A percentile compares a stretch with the other conserved stretches of the same genome.
Evolutionary conservation across 2,113 vertebrate species (phyloP).

Genomic region (Labeo catla): DNA sequence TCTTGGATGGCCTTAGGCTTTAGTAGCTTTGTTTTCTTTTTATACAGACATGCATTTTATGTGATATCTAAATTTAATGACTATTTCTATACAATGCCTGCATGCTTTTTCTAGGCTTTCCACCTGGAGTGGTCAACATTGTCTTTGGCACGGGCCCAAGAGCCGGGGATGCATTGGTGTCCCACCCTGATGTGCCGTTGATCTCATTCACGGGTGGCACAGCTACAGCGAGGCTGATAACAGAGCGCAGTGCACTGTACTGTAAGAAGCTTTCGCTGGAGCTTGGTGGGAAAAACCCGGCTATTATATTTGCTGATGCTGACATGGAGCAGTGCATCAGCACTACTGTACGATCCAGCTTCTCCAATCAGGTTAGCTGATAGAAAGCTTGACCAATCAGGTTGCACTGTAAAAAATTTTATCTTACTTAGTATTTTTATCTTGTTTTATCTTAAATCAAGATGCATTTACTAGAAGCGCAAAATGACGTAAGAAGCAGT

Average conservation of each 20-base stretch:
- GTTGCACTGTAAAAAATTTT: too few relatives aligned
- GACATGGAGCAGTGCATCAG: slow-evolving; percentile 86
- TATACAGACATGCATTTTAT: background rate
- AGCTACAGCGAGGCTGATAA: slow-evolving; percentile 84
- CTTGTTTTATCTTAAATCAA: too few relatives aligned
- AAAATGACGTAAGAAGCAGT: too few relatives aligned
- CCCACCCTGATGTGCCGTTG: slow-evolving; percentile 87
- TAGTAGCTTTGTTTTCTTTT: background rate
- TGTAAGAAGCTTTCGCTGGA: slow-evolving; percentile 96
- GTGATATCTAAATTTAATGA: background rate
- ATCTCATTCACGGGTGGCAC: slow-evolving; percentile 97
- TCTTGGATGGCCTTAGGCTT: background rate
- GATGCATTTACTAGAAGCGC: too few relatives aligned
- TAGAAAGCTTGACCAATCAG: background rate
- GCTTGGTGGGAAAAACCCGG: slow-evolving; percentile 95
- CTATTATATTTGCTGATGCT: slow-evolving; percentile 90
- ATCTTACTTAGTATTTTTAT: too few relatives aligned
- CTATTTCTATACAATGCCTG: background rate
- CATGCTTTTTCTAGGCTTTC: slow-evolving; percentile 78
- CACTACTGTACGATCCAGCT: slow-evolving; percentile 89
- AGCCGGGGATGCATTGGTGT: slow-evolving; percentile 87
- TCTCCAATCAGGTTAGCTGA: slow-evolving; percentile 88
- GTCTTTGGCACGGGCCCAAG: slow-evolving; percentile 85
- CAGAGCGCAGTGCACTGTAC: slow-evolving; percentile 81
- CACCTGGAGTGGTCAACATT: slow-evolving; percentile 91